These are phyloP conservation scores for Seladonia tumulorum DNA, from an alignment of 2,888 invertebrate genomes.

Conservation along the genomic window DNA sequence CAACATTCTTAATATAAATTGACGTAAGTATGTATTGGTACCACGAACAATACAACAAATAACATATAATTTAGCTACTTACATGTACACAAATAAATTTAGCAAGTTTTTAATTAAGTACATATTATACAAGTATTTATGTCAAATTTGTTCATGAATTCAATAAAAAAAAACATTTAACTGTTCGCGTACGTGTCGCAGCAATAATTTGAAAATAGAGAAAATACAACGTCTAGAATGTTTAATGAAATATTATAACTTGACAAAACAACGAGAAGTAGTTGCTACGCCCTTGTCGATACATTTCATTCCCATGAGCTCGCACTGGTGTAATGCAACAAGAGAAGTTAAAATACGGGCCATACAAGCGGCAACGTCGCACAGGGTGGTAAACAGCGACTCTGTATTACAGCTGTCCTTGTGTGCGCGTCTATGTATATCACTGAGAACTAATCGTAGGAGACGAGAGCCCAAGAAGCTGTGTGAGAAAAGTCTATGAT, in stretches of 20 bases:
- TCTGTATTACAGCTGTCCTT: constrained; percentile 32
- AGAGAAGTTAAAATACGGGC: constrained; percentile 68
- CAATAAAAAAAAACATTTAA: background rate
- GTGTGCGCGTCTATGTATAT: constrained; percentile 20
- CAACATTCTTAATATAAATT: constrained; percentile 2
- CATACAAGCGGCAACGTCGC: constrained; percentile 66
- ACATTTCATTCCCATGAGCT: constrained; percentile 60
- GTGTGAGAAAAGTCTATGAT: constrained; percentile 52
- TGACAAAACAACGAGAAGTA: background rate
- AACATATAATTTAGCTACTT: background rate
- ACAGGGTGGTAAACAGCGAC: constrained; percentile 51
- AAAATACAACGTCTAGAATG: background rate
- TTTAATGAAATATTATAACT: background rate
- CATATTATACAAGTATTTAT: background rate
- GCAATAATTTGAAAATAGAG: background rate
- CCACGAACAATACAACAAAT: background rate
- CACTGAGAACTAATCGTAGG: constrained; percentile 24
- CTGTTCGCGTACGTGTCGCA: background rate
- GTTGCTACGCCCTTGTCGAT: constrained; percentile 58
- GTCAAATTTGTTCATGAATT: background rate
- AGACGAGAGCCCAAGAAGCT: constrained; percentile 44
- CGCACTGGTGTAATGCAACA: constrained; percentile 59
- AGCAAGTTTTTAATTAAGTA: background rate
- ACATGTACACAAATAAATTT: background rate
- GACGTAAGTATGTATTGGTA: background rate